phyloP scores from a whole-genome alignment of 35 echinoderm and acorn worm species.

The Diadema setosum region DNA sequence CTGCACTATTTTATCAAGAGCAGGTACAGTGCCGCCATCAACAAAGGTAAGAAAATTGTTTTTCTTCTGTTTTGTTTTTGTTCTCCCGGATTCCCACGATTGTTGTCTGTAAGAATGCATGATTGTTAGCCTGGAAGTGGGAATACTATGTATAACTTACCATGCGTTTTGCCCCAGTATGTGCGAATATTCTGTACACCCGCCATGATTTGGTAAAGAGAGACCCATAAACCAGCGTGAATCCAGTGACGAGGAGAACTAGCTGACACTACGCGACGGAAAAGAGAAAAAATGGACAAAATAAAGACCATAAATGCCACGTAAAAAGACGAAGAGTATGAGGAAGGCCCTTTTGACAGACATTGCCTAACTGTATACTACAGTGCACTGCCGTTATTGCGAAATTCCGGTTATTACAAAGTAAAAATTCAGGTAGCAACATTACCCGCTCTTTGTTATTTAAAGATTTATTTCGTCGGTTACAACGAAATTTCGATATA shows the following conservation, averaged over 20 bases:
- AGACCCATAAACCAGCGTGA: conserved; percentile 41
- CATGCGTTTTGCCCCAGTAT: conserved; percentile 54
- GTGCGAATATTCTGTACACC: conserved; percentile 48
- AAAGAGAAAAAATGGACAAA: no score
- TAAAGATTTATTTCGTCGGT: no score
- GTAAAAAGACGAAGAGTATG: no score
- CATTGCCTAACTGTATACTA: no score
- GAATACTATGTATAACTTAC: not conserved
- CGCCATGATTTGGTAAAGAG: conserved; percentile 62
- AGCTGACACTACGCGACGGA: not conserved
- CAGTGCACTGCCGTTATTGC: no score
- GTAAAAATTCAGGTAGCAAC: no score
- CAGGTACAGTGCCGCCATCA: not conserved
- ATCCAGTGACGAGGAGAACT: conserved; percentile 22
- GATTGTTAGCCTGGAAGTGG: not conserved
- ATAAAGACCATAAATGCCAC: no score
- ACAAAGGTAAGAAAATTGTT: not conserved
- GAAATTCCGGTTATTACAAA: no score
- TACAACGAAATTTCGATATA: no score
- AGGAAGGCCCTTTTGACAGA: no score
- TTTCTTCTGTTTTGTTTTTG: not conserved
- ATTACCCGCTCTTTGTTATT: no score
- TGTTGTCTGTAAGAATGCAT: not conserved
- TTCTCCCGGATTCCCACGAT: not conserved
- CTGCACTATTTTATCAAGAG: not conserved